Conservation (phyloP, 2,888 invertebrate genomes). For the Erebia palarica region DNA sequence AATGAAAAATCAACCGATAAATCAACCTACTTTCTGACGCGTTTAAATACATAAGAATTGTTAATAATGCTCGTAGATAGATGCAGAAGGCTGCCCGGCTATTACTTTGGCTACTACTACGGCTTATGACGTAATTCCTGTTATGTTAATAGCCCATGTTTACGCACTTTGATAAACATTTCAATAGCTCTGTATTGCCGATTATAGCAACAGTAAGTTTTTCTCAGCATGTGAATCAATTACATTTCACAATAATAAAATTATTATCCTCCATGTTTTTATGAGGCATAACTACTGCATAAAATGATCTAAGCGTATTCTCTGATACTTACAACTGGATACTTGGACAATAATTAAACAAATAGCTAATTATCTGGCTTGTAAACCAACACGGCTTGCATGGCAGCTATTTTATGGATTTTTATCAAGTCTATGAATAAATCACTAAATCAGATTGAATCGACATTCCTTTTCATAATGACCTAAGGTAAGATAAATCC, state of each 20-base stretch:
- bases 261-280: background rate
- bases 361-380: too few species aligned
- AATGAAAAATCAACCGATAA: background rate
- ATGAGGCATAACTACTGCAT: background rate
- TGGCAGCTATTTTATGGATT: too few species aligned
- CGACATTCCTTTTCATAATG: too few species aligned
- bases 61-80: slow-evolving; percentile 12
- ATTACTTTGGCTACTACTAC: slow-evolving; percentile 11
- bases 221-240: slow-evolving; percentile 14
- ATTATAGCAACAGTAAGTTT: slow-evolving; percentile 21
- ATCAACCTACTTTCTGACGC: background rate
- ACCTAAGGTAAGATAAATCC: too few species aligned
- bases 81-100: slow-evolving; percentile 19
- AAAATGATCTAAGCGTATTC: background rate
- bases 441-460: too few species aligned
- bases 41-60: slow-evolving; percentile 14
- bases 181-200: slow-evolving; percentile 22
- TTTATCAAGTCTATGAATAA: too few species aligned
- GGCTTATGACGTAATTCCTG: slow-evolving; percentile 28
- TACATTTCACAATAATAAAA: background rate
- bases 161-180: slow-evolving; percentile 25
- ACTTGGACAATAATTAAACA: background rate
- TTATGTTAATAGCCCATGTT: slow-evolving; percentile 26
- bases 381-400: too few species aligned
- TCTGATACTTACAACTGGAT: background rate